phyloP scores from a whole-genome alignment of 2,113 vertebrate genomes.

The Podarcis raffonei region DNA sequence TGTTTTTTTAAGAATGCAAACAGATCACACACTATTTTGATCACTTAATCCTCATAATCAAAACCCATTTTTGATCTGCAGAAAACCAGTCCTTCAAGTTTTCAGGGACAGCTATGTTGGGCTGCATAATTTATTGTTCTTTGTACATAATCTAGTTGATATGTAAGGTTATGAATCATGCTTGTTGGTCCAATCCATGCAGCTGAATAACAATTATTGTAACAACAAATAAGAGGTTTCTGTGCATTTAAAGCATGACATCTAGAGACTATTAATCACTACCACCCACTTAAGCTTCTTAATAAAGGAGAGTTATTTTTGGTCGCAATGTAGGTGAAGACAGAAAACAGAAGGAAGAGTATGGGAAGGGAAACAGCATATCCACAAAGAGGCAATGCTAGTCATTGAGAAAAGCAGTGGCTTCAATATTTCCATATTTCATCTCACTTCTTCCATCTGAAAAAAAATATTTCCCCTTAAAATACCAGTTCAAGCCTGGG shows the following conservation, averaged over 20 bases:
- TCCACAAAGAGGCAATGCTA: neutral
- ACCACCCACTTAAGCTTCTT: slow-evolving; percentile 6
- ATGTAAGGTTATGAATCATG: neutral
- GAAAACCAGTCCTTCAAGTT: slow-evolving; percentile 58
- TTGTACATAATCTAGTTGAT: neutral
- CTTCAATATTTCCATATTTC: neutral
- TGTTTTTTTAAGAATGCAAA: neutral
- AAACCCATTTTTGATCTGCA: slow-evolving; percentile 32
- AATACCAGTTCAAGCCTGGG: neutral
- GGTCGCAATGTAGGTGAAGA: neutral
- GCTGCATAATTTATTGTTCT: slow-evolving; percentile 19
- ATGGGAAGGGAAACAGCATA: neutral
- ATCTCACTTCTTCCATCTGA: neutral
- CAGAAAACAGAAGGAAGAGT: neutral
- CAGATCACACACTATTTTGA: slow-evolving; percentile 11
- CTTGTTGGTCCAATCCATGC: neutral
- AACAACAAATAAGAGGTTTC: slow-evolving; percentile 17
- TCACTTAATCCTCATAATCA: slow-evolving; percentile 44
- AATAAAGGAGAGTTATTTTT: slow-evolving; percentile 23
- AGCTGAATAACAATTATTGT: slow-evolving; percentile 16
- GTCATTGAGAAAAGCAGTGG: neutral
- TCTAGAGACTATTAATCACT: neutral
- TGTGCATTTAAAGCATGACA: accelerated
- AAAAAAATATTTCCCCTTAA: neutral
- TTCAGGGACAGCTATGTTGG: neutral